Conservation (phyloP, 2,113 vertebrate species). For the Mungos mungo region DNA sequence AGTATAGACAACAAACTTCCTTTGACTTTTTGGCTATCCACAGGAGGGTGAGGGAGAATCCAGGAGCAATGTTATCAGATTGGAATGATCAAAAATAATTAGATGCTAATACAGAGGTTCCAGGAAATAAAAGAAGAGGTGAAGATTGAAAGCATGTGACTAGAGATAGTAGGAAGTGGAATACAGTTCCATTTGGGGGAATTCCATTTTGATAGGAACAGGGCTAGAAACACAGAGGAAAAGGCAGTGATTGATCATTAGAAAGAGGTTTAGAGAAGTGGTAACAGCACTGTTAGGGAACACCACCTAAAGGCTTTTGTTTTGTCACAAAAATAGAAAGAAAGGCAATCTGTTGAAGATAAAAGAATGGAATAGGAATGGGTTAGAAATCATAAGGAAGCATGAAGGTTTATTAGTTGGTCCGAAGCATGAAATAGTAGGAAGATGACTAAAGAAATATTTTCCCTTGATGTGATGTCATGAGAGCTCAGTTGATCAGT, state of each 20-base stretch:
- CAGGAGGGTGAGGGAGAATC: not conserved
- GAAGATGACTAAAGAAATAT: not conserved
- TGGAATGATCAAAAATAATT: not conserved
- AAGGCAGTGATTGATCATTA: not conserved
- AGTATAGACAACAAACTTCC: not conserved
- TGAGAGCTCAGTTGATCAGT: not conserved
- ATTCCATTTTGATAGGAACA: not conserved
- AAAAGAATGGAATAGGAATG: not conserved
- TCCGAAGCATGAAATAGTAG: not conserved
- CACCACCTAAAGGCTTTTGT: not conserved
- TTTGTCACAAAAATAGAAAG: not conserved
- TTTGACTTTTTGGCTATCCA: not conserved
- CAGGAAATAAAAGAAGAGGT: not conserved
- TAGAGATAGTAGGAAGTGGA: not conserved
- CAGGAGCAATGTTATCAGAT: not conserved
- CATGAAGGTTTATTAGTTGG: not conserved
- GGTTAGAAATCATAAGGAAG: not conserved
- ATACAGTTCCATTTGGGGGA: not conserved
- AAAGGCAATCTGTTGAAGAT: not conserved
- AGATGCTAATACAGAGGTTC: not conserved
- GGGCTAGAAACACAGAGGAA: not conserved
- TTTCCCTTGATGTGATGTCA: not conserved
- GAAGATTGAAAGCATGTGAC: not conserved
- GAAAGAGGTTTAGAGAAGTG: not conserved
- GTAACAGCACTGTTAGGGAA: not conserved